Evolutionary conservation across 2,888 invertebrate species (phyloP), one percentile per base, ranked within the genome.

Genomic region (Acleris cristana): DNA sequence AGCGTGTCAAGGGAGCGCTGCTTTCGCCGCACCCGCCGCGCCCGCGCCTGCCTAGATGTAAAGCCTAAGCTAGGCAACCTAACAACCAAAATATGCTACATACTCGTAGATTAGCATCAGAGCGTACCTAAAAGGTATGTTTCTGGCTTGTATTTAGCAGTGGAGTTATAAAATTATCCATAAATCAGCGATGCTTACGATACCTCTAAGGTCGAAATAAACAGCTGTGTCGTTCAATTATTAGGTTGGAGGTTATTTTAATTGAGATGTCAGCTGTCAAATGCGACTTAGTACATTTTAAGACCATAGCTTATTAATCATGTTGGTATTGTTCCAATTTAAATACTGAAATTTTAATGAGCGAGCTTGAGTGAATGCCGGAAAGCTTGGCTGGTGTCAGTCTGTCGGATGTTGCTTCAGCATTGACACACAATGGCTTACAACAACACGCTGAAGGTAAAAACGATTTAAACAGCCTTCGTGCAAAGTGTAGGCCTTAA

Each of bases 1-100:
- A 85, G 85, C 91, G 84, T 92, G 92, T 92, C 92, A 92, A 92
- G 92, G 92, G 92, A 90, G 89, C 87, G 81, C 90, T 90, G 92
- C 92, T 92, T 92, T 92, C 92, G 90, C 90, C 84, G 89, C 85
- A 40, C 44, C 44, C 51, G 59, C 59, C 57, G 66, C 67, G 87
- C 89, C 91, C 85, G 84, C 78, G 77, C 77, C 34, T 75, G 74
- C 83, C 83, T 81, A 85, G 79, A 79, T 77, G 72, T 73, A 72
- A 64, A 73, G 71, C 70, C 75, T 67, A 70, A 72, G 73, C 75
- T 74, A 78, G 79, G 81, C 76, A 79, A 71, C 76, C 79, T 76
- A 79, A 79, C 71, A 74, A 74, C 71, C 70, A 72, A 71, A 74
- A 64, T 72, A 72, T 69, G 70, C 70, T 61, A 71, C 67, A 58